These are phyloP conservation scores for Rugalucina vietnamica DNA, from an alignment of 2,888 invertebrate species.

Conservation along the genomic window DNA sequence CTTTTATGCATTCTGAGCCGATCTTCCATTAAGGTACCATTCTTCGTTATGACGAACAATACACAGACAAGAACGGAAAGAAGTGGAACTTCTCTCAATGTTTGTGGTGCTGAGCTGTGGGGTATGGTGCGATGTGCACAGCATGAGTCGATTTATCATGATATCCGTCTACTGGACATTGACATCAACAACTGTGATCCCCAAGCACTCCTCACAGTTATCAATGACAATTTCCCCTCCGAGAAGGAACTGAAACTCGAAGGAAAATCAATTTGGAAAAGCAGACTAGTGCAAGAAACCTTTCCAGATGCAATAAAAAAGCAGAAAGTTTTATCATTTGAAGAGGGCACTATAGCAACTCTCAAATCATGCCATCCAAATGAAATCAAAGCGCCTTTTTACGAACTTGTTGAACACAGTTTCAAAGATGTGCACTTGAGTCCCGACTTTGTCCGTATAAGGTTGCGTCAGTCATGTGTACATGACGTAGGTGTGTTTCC, in stretches of 20 bases:
- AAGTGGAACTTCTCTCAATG: neutral
- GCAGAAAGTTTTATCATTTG: neutral
- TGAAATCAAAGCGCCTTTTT: neutral
- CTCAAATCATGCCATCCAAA: neutral
- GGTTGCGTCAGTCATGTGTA: neutral
- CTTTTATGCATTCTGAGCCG: neutral
- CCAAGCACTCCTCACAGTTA: neutral
- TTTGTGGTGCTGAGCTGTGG: neutral
- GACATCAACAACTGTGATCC: neutral
- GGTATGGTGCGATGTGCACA: neutral
- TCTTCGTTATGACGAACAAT: neutral
- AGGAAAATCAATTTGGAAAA: neutral
- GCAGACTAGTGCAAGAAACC: neutral
- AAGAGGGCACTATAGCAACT: neutral
- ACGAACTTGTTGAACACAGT: neutral
- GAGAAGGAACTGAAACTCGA: neutral
- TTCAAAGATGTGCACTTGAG: no score
- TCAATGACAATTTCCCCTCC: neutral
- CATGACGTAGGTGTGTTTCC: neutral
- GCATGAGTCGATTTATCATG: neutral
- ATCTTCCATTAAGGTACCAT: neutral
- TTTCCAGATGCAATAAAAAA: neutral
- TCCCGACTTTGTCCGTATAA: neutral
- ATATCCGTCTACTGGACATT: neutral
- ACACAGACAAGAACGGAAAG: neutral